Conservation (phyloP, 2,888 invertebrate species). For the Drosophila basisetae region DNA sequence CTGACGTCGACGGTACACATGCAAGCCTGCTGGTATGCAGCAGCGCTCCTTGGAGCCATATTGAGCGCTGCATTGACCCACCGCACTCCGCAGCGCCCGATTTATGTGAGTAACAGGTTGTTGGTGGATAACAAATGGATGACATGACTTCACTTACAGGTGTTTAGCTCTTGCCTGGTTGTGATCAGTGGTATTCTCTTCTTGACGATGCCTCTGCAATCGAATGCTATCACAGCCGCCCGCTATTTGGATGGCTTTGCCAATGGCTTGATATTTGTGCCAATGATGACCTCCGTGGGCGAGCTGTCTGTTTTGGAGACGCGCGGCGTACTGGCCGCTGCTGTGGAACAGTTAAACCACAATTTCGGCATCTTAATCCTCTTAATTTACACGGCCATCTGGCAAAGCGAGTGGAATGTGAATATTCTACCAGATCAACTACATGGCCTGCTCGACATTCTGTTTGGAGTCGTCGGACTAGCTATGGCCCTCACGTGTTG, state of each 20-base stretch:
- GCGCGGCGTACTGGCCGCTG: slow-evolving; percentile 73
- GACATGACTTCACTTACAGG: slow-evolving; percentile 45
- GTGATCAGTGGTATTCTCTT: slow-evolving; percentile 73
- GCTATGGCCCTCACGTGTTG: slow-evolving; percentile 52
- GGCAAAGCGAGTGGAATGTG: slow-evolving; percentile 55
- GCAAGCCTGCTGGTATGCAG: slow-evolving; percentile 76
- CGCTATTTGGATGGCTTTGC: slow-evolving; percentile 83
- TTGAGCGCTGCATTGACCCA: slow-evolving; percentile 67
- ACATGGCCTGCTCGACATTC: slow-evolving; percentile 71
- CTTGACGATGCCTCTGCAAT: slow-evolving; percentile 46
- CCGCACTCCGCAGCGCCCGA: slow-evolving; percentile 62
- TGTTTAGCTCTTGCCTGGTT: slow-evolving; percentile 68
- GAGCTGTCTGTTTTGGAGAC: slow-evolving; percentile 67
- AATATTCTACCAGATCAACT: slow-evolving; percentile 62
- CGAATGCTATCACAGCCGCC: slow-evolving; percentile 60
- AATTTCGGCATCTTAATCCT: slow-evolving; percentile 77
- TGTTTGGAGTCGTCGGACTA: slow-evolving; percentile 64
- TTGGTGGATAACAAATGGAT: background rate
- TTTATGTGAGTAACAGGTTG: slow-evolving; percentile 66
- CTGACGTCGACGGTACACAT: slow-evolving; percentile 51
- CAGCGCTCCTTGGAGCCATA: slow-evolving; percentile 75
- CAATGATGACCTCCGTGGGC: slow-evolving; percentile 75
- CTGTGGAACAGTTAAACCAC: slow-evolving; percentile 70
- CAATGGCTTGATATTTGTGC: slow-evolving; percentile 79
- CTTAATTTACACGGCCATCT: slow-evolving; percentile 61